Percentiles rank a stretch among this genome's conserved stretches.
Evolutionary conservation across 2,888 invertebrate genomes (phyloP).

Genomic region (Agriopis aurantiaria): DNA sequence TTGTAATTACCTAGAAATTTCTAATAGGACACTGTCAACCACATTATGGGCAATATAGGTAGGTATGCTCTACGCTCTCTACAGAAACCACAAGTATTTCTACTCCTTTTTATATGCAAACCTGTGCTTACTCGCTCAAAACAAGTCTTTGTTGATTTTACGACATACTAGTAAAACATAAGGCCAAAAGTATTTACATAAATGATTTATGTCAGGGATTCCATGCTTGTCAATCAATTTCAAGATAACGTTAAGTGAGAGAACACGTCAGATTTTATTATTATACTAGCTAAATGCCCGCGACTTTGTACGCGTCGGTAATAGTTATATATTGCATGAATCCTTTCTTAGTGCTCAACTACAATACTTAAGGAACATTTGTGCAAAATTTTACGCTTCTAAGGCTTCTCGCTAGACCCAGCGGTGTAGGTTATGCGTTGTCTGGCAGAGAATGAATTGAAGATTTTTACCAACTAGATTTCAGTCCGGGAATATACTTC

Average conservation of each 20-base stretch:
- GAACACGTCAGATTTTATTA: slow-evolving; percentile 19
- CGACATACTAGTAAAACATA: slow-evolving; percentile 16
- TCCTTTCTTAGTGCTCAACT: too few species aligned
- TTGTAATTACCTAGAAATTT: too few species aligned
- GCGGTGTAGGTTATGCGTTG: too few species aligned
- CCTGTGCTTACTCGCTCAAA: slow-evolving; percentile 1
- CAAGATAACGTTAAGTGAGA: slow-evolving; percentile 20
- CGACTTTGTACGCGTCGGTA: too few species aligned
- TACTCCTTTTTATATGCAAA: slow-evolving; percentile 7
- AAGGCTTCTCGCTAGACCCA: too few species aligned
- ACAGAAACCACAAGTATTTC: slow-evolving; percentile 10
- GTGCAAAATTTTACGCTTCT: too few species aligned
- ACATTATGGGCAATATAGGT: background rate
- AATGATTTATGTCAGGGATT: slow-evolving; percentile 34
- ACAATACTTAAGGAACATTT: too few species aligned
- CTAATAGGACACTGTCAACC: too few species aligned
- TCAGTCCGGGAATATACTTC: too few species aligned
- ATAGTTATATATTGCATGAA: too few species aligned
- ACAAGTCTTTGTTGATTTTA: slow-evolving; percentile 17
- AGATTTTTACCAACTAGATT: too few species aligned
- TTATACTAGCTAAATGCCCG: background rate
- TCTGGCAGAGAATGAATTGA: too few species aligned
- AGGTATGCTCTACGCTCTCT: background rate
- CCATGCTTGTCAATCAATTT: slow-evolving; percentile 27
- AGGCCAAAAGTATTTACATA: slow-evolving; percentile 20